Conservation (phyloP, 2,797 vertebrate genomes). For the Denticeps clupeoides region DNA sequence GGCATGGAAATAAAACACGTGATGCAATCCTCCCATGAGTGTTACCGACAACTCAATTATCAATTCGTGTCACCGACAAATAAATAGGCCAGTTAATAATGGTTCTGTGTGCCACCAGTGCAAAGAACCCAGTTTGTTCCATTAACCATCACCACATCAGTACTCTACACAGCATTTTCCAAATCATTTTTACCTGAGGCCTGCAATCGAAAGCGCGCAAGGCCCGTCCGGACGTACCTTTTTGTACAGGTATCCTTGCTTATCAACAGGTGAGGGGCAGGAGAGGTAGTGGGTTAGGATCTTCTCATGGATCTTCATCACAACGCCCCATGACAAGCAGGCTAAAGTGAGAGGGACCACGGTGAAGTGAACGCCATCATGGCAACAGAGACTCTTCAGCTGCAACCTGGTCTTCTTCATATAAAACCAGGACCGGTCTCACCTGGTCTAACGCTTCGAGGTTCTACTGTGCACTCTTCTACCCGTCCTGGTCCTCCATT, state of each 20-base stretch:
- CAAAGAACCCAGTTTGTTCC: too few relatives aligned
- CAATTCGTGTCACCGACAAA: slow-evolving; percentile 3
- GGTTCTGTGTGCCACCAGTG: background rate
- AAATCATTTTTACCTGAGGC: too few relatives aligned
- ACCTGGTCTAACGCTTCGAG: background rate
- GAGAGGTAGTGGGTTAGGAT: slow-evolving; percentile 77
- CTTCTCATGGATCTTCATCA: slow-evolving; percentile 86
- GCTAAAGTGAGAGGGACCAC: too few relatives aligned
- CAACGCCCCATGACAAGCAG: slow-evolving; percentile 29
- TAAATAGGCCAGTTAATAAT: slow-evolving; percentile 3
- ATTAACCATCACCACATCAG: too few relatives aligned
- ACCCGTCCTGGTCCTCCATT: slow-evolving; percentile 8
- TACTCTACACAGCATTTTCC: too few relatives aligned
- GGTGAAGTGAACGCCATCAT: too few relatives aligned
- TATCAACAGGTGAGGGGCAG: slow-evolving; percentile 74
- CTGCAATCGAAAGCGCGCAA: too few relatives aligned
- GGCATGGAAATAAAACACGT: background rate
- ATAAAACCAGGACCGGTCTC: background rate
- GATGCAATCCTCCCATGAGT: background rate
- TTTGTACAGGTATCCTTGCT: slow-evolving; percentile 79
- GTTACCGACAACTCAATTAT: background rate
- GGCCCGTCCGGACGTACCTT: slow-evolving; percentile 41
- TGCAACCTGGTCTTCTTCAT: background rate
- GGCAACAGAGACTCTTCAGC: background rate
- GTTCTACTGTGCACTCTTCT: background rate